phyloP scores from a whole-genome alignment of 2,113 vertebrate genomes.

The Urocynchramus pylzowi region DNA sequence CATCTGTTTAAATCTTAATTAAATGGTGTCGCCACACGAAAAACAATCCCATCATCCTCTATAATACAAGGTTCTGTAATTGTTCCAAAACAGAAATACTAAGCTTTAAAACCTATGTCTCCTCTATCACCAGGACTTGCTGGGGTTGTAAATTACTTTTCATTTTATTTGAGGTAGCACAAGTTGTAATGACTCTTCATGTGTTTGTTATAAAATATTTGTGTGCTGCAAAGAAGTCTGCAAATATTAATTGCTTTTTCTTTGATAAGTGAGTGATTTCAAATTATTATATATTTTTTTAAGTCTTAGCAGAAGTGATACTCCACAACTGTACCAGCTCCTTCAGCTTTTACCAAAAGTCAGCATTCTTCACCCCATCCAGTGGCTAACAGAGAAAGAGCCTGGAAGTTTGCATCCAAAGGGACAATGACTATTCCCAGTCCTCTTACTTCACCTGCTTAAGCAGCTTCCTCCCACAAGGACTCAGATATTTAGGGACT shows the following conservation, averaged over 20 bases:
- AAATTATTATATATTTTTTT: not conserved
- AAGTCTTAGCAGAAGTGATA: not conserved
- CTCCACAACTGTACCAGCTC: not conserved
- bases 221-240: not conserved
- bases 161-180: not conserved
- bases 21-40: slow-evolving; percentile 4
- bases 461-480: not conserved
- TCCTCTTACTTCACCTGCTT: not conserved
- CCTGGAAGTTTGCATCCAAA: not conserved
- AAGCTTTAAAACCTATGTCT: not conserved
- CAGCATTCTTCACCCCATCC: not conserved
- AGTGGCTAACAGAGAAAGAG: not conserved
- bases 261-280: not conserved
- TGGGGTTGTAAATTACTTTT: not conserved
- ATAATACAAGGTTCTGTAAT: not conserved
- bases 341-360: not conserved
- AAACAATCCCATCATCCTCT: not conserved
- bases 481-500: not conserved
- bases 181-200: not conserved
- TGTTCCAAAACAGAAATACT: not conserved
- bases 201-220: not conserved
- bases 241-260: not conserved
- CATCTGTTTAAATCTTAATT: slow-evolving; percentile 39
- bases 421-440: not conserved
- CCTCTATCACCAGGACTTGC: not conserved